Base-by-base conservation (phyloP, 2,888 invertebrate species). In the Drosophila anomelani region DNA sequence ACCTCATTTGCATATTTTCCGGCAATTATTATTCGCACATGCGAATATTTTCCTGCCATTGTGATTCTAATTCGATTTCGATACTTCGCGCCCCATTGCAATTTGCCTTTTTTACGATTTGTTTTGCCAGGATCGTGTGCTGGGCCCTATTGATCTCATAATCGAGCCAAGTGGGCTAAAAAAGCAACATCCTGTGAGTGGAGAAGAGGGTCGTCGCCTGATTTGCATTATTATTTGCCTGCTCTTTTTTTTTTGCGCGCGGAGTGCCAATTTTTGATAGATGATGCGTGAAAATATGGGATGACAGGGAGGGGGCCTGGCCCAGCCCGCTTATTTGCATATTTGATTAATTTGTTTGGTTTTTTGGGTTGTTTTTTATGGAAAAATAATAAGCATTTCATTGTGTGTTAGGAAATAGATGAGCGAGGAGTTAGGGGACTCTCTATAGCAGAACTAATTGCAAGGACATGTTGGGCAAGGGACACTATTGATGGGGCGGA, bases 31-130 rank as follows among this genome's bases (percentile, higher is more conserved):
- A 66, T 86, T 86, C 66, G 85, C 89, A 84, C 88, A 84, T 84
- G 88, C 86, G 77, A 74, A 70, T 59, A 75, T 73, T 61, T 56
- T 20, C 32, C 46, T 12, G 32, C 63, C 36, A 70, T 86, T 78
- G 79, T 80, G 10, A 70, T 70, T 77, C 64, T 78, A 87, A 87
- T 85, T 74, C 77, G 61, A 75, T 80, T 85, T 66, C 61, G 66
- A 78, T 88, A 85, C 68, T 81, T 84, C 85, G 63, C 85, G 82
- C 74, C 80, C 89, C 56, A 51, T 69, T 74, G 88, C 87, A 87
- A 89, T 89, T 87, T 85, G 82, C 88, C 66, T 85, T 68, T 79
- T 85, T 85, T 82, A 85, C 76, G 86, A 85, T 85, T 88, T 88
- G 85, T 88, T 85, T 89, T 76, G 70, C 81, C 56, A 66, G 62